A percentile compares a stretch with the other conserved stretches of the same genome.
These are phyloP conservation scores for Rhynchopsitta pachyrhyncha DNA, from an alignment of 2,113 vertebrate species.

Conservation along the genomic window DNA sequence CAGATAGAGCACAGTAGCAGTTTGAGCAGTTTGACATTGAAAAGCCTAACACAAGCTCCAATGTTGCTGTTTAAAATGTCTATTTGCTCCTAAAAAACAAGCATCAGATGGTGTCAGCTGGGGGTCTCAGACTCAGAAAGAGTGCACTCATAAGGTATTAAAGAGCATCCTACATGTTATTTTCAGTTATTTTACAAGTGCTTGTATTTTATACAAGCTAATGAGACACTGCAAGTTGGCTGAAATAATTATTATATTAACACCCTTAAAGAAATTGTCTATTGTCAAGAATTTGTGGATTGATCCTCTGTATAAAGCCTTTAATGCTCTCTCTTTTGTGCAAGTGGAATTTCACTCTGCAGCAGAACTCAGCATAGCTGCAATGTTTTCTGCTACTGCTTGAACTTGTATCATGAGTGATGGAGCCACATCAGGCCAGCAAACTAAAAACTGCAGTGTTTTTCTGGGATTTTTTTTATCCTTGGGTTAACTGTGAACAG, in stretches of 20 bases:
- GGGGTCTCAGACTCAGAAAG: background rate
- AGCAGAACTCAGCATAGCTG: background rate
- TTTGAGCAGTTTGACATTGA: background rate
- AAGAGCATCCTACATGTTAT: background rate
- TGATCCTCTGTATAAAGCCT: background rate
- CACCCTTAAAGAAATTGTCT: background rate
- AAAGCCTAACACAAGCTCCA: background rate
- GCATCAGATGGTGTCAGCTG: background rate
- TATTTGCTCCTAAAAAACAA: background rate
- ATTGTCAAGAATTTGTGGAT: background rate
- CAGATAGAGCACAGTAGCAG: slow-evolving; percentile 1
- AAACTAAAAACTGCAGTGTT: background rate
- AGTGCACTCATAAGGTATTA: accelerated
- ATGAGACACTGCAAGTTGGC: background rate
- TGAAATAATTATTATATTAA: slow-evolving; percentile 12
- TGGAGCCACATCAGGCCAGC: background rate
- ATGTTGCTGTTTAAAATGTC: background rate
- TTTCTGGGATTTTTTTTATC: background rate
- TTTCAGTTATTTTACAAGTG: background rate
- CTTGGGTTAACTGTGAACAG: background rate
- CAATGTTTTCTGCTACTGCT: slow-evolving; percentile 6
- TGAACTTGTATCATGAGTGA: background rate
- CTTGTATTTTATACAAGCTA: background rate
- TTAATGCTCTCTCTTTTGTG: background rate
- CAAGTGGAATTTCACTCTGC: background rate